Conservation (phyloP, 92 coral and sea anemone species). For the Palythoa grandis region DNA sequence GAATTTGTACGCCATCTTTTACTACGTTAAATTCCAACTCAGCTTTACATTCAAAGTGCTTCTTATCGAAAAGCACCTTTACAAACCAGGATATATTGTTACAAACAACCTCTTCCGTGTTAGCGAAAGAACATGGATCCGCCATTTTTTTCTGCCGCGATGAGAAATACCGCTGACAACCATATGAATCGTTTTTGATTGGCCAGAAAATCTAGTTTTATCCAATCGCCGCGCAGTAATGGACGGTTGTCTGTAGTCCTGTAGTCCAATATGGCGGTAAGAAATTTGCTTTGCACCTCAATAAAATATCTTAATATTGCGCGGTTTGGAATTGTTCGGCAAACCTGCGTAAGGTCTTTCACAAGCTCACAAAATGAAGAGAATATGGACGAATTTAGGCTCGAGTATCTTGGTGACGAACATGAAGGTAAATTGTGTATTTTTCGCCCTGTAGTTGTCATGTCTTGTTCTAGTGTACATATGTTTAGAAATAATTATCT, state of each 20-base stretch:
- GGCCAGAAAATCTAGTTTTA: neutral
- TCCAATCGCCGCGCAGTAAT: constrained; percentile 23
- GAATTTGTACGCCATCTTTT: constrained; percentile 59
- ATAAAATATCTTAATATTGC: constrained; percentile 23
- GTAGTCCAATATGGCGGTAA: constrained; percentile 66
- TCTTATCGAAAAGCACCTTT: constrained; percentile 67
- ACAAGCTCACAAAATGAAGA: constrained; percentile 52
- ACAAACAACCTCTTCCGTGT: constrained; percentile 63
- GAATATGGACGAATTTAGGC: constrained; percentile 70
- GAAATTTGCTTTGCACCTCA: constrained; percentile 25
- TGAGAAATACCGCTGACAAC: constrained; percentile 27
- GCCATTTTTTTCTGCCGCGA: constrained; percentile 55
- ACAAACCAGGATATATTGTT: constrained; percentile 75
- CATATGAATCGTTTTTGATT: constrained; percentile 1
- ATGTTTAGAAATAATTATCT: neutral
- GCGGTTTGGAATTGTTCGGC: constrained; percentile 20
- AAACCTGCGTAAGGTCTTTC: constrained; percentile 1
- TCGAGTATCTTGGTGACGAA: constrained; percentile 72
- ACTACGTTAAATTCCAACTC: constrained; percentile 69
- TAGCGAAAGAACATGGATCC: constrained; percentile 86
- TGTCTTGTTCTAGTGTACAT: neutral
- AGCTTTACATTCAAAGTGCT: constrained; percentile 69
- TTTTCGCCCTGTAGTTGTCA: too few relatives aligned
- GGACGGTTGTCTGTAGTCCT: neutral
- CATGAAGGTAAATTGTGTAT: constrained; percentile 61